Conservation (phyloP, 2,888 invertebrate genomes). For the Bursaphelenchus okinawaensis region DNA sequence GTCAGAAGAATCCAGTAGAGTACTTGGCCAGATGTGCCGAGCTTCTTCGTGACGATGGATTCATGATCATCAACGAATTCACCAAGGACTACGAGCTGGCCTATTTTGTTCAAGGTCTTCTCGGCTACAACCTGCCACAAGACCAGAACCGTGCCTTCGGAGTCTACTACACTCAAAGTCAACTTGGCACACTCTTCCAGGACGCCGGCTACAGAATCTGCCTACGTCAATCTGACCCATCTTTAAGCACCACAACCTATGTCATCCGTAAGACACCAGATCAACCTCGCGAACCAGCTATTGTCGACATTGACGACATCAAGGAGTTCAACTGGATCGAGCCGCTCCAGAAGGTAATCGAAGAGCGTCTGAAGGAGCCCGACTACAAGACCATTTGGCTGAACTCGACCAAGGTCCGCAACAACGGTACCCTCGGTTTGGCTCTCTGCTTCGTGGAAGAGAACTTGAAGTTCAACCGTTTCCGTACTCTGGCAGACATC, state of each 20-base stretch:
- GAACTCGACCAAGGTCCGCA: conserved; percentile 62
- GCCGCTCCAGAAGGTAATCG: conserved; percentile 60
- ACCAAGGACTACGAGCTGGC: conserved; percentile 57
- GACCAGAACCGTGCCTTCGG: conserved; percentile 33
- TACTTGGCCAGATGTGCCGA: conserved; percentile 44
- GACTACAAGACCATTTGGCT: conserved; percentile 63
- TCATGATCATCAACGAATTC: conserved; percentile 59
- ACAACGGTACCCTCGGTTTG: conserved; percentile 78
- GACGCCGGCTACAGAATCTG: conserved; percentile 52
- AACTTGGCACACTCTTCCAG: conserved; percentile 43
- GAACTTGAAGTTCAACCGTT: conserved; percentile 54
- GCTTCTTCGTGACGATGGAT: conserved; percentile 59
- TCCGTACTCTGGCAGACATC: conserved; percentile 54
- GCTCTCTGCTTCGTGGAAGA: conserved; percentile 72
- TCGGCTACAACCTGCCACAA: conserved; percentile 34
- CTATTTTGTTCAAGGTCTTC: conserved; percentile 38
- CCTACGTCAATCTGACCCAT: conserved; percentile 44
- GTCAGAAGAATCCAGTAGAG: conserved; percentile 44
- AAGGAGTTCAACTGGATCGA: conserved; percentile 56
- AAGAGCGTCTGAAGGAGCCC: conserved; percentile 68
- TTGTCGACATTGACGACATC: conserved; percentile 55
- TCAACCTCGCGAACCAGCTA: conserved; percentile 42
- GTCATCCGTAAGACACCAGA: conserved; percentile 40
- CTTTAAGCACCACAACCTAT: conserved; percentile 45
- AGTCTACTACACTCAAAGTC: conserved; percentile 43